Base-by-base conservation (phyloP, 2,113 vertebrate genomes). In the Nestor notabilis region DNA sequence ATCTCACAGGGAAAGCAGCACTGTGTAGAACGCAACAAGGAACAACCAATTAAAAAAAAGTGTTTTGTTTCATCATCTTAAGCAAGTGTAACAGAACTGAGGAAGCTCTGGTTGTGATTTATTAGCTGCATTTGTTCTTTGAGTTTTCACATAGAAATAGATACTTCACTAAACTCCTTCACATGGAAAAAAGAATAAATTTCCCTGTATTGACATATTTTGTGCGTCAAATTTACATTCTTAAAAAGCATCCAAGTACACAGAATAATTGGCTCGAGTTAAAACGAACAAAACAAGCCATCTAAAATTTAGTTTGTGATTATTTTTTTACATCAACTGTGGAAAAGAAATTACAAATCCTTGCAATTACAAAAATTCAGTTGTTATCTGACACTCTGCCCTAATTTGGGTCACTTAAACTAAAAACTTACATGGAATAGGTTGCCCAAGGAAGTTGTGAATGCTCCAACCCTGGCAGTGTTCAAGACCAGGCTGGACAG, bases 1-100 rank as follows among this genome's bases (percentile, higher is more conserved):
- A 86, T 97, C 81, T 97, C 95, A 37, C 7, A 85, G 93, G 95
- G 60, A 83, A 93, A 97, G 58, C 85, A 80, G 61, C 58, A 49
- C 91, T 86, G 79, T 46, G 83, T 69, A 83, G 91, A 90, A 95
- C 93, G 37, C 61, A 79, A 87, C 49, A 74, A 84, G 91, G 85
- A 94, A 11, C 29, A 80, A 24, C 52, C 89, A 95, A 85, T 91
- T 96, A 77, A 88, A 77, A 47, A 25, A 39, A 94, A 87, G 35
- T 78, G 72, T n/a, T 89, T 89, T 83, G 19, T 93, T 92, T 95
- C 92, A 83, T 93, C 76, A 52, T 90, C 75, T 90, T 78, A 80
- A 95, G 68, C 20, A 77, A 85, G 68, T 66, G 63, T 77, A 96
- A 53, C 24, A 82, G 35, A 89, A 49, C 55, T 60, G 69, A n/a